These are phyloP conservation scores for Pelobates fuscus DNA, from an alignment of 2,113 vertebrate species.

Conservation along the genomic window DNA sequence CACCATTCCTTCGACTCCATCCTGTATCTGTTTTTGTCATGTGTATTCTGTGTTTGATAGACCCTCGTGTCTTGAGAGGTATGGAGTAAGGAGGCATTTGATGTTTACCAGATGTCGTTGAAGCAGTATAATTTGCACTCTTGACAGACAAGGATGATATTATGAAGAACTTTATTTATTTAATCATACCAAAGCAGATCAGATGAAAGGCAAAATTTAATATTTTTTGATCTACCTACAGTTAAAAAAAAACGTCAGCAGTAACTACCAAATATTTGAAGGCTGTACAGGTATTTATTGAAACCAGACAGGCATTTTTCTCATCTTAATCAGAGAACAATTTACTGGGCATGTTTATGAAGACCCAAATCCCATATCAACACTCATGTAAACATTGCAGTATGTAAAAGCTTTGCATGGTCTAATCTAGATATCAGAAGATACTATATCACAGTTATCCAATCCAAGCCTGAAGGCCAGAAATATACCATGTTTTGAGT, in stretches of 20 bases:
- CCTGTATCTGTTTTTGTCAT: conserved; percentile 50
- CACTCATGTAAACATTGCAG: conserved; percentile 23
- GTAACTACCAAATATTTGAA: conserved; percentile 46
- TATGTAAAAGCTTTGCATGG: neutral
- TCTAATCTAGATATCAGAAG: too few species aligned
- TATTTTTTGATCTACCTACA: conserved; percentile 44
- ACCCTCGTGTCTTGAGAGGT: conserved; percentile 42
- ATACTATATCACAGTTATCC: too few species aligned
- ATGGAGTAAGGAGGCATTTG: conserved; percentile 49
- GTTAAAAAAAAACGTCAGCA: conserved; percentile 50
- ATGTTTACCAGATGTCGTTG: conserved; percentile 58
- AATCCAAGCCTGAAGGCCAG: too few species aligned
- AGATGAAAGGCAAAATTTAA: conserved; percentile 57
- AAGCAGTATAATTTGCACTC: conserved; percentile 52
- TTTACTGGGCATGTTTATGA: conserved; percentile 21
- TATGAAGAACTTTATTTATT: conserved; percentile 60
- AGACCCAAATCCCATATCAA: conserved; percentile 9
- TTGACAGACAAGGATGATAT: conserved; percentile 57
- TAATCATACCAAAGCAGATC: conserved; percentile 55
- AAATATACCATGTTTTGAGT: too few species aligned
- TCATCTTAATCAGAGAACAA: conserved; percentile 31
- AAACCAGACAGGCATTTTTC: conserved; percentile 44
- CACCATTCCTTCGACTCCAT: conserved; percentile 19
- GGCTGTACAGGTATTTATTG: conserved; percentile 40
- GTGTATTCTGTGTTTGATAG: conserved; percentile 47